phyloP scores from a whole-genome alignment of 37 sponge, comb jelly and placozoan genomes.

The Axinella damicornis region DNA sequence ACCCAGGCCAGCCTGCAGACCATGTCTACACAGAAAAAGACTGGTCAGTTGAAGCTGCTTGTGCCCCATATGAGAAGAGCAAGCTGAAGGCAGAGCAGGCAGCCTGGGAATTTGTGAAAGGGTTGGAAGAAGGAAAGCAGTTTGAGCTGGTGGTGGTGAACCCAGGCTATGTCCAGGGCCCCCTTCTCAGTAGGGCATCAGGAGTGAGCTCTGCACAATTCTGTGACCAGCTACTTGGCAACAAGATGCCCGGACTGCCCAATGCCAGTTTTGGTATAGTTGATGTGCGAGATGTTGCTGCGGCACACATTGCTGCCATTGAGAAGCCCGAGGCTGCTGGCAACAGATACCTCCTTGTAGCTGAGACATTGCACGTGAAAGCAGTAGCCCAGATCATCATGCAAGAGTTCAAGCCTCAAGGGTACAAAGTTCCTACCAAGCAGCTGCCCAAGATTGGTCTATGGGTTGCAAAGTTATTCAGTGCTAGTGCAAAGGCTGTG shows the following conservation, averaged over 20 bases:
- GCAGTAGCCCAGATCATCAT: conserved; percentile 61
- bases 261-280: conserved; percentile 54
- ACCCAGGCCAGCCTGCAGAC: conserved; percentile 29
- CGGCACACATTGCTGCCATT: conserved; percentile 87
- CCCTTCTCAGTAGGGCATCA: conserved; percentile 60
- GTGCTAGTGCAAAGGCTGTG: conserved; percentile 18
- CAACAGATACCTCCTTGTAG: conserved; percentile 52
- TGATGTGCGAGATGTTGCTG: conserved; percentile 94
- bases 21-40: conserved; percentile 81
- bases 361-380: conserved; percentile 27
- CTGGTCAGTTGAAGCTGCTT: conserved; percentile 64
- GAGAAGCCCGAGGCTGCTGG: conserved; percentile 75
- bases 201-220: conserved; percentile 36
- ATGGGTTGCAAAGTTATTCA: conserved; percentile 55
- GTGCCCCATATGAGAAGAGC: conserved; percentile 78
- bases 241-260: conserved; percentile 67
- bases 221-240: conserved; percentile 36
- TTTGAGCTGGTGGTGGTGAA: conserved; percentile 89
- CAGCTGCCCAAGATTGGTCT: conserved; percentile 54
- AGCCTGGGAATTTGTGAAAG: conserved; percentile 86
- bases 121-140: conserved; percentile 52
- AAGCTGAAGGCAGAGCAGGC: conserved; percentile 86
- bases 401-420: conserved; percentile 80
- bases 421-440: conserved; percentile 62
- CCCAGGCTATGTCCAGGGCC: conserved; percentile 81